phyloP scores from a whole-genome alignment of 2,888 invertebrate species.

The Orchesella flavescens region DNA sequence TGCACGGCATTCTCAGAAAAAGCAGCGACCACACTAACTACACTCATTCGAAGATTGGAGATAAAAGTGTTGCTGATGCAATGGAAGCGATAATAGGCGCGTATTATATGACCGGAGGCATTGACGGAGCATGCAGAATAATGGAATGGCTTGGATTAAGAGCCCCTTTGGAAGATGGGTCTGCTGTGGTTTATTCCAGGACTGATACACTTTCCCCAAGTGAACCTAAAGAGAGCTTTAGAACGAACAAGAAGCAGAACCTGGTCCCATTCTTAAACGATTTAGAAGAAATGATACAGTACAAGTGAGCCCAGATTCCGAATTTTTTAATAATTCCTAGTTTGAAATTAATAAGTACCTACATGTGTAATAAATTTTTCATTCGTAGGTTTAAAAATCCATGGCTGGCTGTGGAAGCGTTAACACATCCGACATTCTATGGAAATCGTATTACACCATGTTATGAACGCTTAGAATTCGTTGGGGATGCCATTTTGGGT shows the following conservation, averaged over 20 bases:
- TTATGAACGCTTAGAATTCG: constrained; percentile 92
- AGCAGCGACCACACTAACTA: constrained; percentile 39
- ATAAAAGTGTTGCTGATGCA: constrained; percentile 84
- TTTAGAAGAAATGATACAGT: constrained; percentile 81
- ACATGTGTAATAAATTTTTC: not conserved
- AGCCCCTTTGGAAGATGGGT: constrained; percentile 51
- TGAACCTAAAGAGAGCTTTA: not conserved
- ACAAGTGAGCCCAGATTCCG: constrained; percentile 78
- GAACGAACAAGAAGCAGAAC: not conserved
- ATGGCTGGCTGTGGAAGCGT: constrained; percentile 78
- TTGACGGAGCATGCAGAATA: constrained; percentile 77
- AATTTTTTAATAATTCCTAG: constrained; percentile 13
- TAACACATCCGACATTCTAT: constrained; percentile 93
- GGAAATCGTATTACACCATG: constrained; percentile 88
- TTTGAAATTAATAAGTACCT: not conserved
- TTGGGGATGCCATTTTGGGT: constrained; percentile 91
- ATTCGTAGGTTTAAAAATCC: constrained; percentile 62
- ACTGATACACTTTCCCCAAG: not conserved
- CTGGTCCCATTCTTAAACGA: constrained; percentile 62
- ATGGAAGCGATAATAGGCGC: constrained; percentile 90
- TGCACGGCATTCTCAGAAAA: not conserved
- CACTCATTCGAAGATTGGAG: constrained; percentile 69
- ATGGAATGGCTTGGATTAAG: constrained; percentile 80
- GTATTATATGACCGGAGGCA: constrained; percentile 80
- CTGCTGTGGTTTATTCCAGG: constrained; percentile 16